Evolutionary conservation across 2,113 vertebrate genomes (phyloP), one percentile per base, ranked within the genome.

Genomic region (Scopus umbretta): DNA sequence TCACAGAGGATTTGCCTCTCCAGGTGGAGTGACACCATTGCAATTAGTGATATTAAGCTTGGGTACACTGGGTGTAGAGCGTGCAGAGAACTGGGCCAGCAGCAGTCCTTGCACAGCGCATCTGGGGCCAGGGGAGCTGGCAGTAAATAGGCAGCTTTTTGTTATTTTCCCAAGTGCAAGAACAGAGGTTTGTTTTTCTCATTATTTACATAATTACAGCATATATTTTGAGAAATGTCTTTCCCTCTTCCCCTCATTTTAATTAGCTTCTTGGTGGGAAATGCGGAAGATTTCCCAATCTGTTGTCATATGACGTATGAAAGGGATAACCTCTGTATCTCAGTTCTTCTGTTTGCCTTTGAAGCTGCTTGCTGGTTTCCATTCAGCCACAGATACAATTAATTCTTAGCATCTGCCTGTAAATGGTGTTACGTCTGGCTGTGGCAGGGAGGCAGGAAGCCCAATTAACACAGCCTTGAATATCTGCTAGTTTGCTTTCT

Each of bases 381-480:
- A 50, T 88, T 92, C 55, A 93, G 71, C 66, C 72, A 25, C 75
- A 85, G 86, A 95, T 74, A 78, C 73, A 95, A 95, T 95, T 95
- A 95, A 94, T 95, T 96, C 91, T 92, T 85, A 63, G 81, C 94
- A 94, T 95, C 91, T 97, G 90, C 43, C 91, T 96, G 82, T 74
- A 97, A 97, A 86, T 20, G 91, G 86, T 40, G 58, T 65, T 95
- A 67, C 85, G 66, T 92, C 92, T 97, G 92, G 85, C 75, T 89
- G 38, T 63, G 49, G 55, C n/a, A 79, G 68, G n/a, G 75, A 96
- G 58, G 68, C 43, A 70, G 73, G 58, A 59, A 92, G 59, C 52
- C 67, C 94, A 95, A 82, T 94, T 96, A 93, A 87, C 55, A 63
- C 52, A 84, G 56, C 17, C 30, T 55, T 66, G 82, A 84, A 61